Evolutionary conservation across 2,113 vertebrate species (phyloP).

Genomic region (Myodes glareolus): DNA sequence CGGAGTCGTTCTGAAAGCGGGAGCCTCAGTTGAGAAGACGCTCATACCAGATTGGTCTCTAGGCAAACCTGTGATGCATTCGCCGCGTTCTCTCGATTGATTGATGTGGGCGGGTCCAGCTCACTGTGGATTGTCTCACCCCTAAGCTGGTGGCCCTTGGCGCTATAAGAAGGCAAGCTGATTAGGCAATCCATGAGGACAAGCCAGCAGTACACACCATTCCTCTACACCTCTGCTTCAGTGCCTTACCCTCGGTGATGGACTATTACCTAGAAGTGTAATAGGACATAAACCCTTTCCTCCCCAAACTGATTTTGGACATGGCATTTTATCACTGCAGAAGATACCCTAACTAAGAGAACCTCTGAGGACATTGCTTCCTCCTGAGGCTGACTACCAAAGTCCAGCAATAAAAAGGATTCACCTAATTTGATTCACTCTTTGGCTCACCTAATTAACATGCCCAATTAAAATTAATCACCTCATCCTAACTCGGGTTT

Average conservation of each 20-base stretch:
- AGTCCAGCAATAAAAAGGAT: too few relatives aligned
- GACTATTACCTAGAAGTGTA: background rate
- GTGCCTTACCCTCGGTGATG: background rate
- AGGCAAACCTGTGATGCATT: background rate
- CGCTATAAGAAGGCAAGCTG: background rate
- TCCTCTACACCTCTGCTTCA: background rate
- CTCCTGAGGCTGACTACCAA: too few relatives aligned
- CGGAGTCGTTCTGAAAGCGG: background rate
- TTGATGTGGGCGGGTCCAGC: background rate
- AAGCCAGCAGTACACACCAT: background rate
- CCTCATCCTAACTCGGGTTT: too few relatives aligned
- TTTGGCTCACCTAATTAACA: too few relatives aligned
- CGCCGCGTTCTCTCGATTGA: background rate
- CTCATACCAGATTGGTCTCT: background rate
- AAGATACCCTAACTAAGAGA: background rate
- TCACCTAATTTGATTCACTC: too few relatives aligned
- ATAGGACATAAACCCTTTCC: background rate
- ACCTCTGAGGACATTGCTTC: background rate
- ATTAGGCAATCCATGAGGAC: background rate
- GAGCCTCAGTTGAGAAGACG: background rate
- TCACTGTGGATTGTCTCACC: background rate
- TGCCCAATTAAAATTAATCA: too few relatives aligned
- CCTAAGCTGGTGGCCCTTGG: background rate
- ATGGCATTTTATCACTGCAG: background rate
- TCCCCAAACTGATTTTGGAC: background rate